phyloP scores from a whole-genome alignment of 2,797 vertebrate genomes.

The Luscinia megarhynchos region DNA sequence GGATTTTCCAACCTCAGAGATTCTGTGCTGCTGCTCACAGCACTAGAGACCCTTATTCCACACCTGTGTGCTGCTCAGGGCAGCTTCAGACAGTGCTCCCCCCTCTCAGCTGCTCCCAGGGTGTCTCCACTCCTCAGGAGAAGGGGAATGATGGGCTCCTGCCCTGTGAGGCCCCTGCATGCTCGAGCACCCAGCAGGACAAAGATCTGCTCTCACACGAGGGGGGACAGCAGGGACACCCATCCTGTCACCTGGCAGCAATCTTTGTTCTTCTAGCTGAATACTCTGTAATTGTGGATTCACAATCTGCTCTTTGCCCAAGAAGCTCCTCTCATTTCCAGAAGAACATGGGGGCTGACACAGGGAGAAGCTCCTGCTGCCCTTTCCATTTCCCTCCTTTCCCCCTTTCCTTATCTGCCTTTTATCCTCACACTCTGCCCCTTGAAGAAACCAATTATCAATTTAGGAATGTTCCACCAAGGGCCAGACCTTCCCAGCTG shows the following conservation, averaged over 20 bases:
- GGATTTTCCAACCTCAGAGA: neutral
- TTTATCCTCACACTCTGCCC: neutral
- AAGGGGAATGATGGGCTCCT: neutral
- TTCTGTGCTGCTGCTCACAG: fast-evolving
- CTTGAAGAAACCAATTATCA: neutral
- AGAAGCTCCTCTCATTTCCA: neutral
- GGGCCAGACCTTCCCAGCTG: neutral
- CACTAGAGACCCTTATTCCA: fast-evolving
- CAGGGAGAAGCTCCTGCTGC: neutral
- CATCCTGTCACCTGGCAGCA: neutral
- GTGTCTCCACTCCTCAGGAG: neutral
- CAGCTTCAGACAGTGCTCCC: neutral
- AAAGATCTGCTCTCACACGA: neutral
- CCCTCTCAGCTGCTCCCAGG: neutral
- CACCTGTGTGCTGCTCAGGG: neutral
- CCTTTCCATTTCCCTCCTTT: neutral
- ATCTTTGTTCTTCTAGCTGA: neutral
- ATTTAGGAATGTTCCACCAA: neutral
- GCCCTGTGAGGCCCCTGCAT: fast-evolving
- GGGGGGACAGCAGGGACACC: neutral
- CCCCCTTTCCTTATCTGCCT: neutral
- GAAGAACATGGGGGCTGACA: neutral
- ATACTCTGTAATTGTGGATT: neutral
- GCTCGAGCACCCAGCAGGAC: neutral
- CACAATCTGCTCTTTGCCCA: neutral